These are phyloP conservation scores for Rhopilema esculentum DNA, from an alignment of 30 jellyfish, hydroid and myxozoan genomes.

Conservation along the genomic window DNA sequence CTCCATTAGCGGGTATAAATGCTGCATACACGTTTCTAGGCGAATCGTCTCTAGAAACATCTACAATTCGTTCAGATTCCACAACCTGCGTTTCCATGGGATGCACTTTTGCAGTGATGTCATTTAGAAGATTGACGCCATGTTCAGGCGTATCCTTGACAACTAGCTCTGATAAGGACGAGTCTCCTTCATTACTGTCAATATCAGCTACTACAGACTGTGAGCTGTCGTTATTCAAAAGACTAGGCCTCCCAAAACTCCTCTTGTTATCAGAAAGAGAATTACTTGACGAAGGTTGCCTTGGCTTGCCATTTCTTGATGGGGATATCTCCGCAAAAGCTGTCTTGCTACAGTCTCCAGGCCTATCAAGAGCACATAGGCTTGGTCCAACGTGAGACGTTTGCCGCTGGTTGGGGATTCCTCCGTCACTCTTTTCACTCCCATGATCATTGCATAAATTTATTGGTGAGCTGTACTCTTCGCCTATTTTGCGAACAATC, in stretches of 20 bases:
- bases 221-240: neutral
- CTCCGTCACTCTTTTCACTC: neutral
- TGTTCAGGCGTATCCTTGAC: neutral
- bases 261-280: neutral
- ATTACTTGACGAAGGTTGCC: neutral
- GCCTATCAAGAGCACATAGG: neutral
- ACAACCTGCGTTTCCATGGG: neutral
- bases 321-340: neutral
- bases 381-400: neutral
- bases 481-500: slow-evolving; percentile 67
- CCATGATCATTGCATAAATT: neutral
- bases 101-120: neutral
- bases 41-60: neutral
- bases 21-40: slow-evolving; percentile 8
- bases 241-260: neutral
- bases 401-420: neutral
- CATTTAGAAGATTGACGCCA: neutral
- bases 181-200: neutral
- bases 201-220: neutral
- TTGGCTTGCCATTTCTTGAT: slow-evolving; percentile 1
- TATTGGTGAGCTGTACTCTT: slow-evolving; percentile 40
- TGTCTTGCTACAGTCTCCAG: neutral
- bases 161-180: neutral
- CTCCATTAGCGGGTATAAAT: slow-evolving; percentile 8
- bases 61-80: neutral